Base-by-base conservation (phyloP, 1,140 invertebrate genomes). In the Helicoverpa armigera region DNA sequence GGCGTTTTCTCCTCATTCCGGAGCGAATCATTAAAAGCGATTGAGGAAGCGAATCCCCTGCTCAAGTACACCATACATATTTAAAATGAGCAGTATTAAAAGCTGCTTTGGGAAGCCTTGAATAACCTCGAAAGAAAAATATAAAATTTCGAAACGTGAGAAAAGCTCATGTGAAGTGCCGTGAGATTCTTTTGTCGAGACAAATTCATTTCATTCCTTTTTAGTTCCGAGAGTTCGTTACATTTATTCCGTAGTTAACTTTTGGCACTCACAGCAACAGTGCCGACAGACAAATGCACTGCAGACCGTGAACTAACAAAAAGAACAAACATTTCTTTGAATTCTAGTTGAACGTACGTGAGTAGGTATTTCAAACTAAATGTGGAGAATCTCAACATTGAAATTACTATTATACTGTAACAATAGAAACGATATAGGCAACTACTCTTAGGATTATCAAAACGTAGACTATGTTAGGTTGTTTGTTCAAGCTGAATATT, bases 401-500 rank as follows among this genome's bases (percentile, higher is more conserved):
- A 58, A 58, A 58, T 58, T 9, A 43, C 35, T 43, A 43, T 43
- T 43, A 43, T 43, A 43, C 35, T 43, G 7, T 43, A 43, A 43
- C 35, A 43, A 43, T 43, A 43, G 9, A 43, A 35, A 43, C 9
- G 35, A 43, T 43, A 7, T 43, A 43, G 9, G 35, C 35, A 9
- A 43, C 5, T 43, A 43, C 35, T 43, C 0, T 43, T 43, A 43
- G 35, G 13, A 54, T 54, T 14, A 70, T 70, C 23, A 67, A 70
- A 70, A 53, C 29, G 16, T 53, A 31, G 23, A 70, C 11, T 67
- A 67, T n/a, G 14, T 48, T 54, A 50, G 4, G 23, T 65, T 80
- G 60, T 56, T 72, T 51, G 48, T 58, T 75, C 70, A 75, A 80
- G 79, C 79, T 43, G 53, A 75, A 60, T 67, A 74, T 74, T 80